Conservation (phyloP, 1,140 invertebrate genomes). For the Listronotus bonariensis region DNA sequence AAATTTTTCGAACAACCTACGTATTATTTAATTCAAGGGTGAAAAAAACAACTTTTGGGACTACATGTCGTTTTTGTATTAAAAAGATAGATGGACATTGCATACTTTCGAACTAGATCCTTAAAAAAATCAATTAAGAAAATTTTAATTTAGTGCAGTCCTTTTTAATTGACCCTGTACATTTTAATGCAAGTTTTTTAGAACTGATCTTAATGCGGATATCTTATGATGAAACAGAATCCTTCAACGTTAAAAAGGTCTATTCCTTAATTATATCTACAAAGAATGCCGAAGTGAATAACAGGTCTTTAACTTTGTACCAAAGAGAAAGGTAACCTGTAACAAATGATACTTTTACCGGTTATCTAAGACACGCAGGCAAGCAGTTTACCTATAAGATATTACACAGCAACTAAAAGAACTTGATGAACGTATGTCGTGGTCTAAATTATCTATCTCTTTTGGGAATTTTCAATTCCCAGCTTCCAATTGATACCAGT, state of each 20-base stretch:
- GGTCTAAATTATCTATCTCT: conserved; percentile 19
- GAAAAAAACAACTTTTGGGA: too few relatives aligned
- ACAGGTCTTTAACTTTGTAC: conserved; percentile 21
- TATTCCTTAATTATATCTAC: conserved; percentile 1
- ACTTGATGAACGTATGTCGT: conserved; percentile 17
- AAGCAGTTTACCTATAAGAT: not conserved
- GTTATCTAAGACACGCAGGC: conserved; percentile 13
- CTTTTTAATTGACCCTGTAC: too few relatives aligned
- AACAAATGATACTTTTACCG: conserved; percentile 27
- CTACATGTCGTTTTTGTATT: too few relatives aligned
- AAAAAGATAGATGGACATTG: too few relatives aligned
- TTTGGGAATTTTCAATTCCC: conserved; percentile 17
- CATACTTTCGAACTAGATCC: too few relatives aligned
- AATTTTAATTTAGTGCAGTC: too few relatives aligned
- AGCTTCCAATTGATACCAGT: conserved; percentile 25
- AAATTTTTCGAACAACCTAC: too few relatives aligned
- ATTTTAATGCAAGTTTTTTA: too few relatives aligned
- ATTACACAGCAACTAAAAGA: not conserved
- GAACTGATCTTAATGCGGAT: too few relatives aligned
- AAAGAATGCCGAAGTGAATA: conserved; percentile 22
- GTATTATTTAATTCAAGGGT: too few relatives aligned
- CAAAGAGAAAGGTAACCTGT: conserved; percentile 24
- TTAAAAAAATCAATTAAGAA: too few relatives aligned
- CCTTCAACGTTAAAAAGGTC: conserved; percentile 8
- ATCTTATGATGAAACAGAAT: not conserved